A percentile compares a stretch with the other conserved stretches of the same genome.
These are phyloP conservation scores for Epizoanthus ramosus DNA, from an alignment of 92 coral and sea anemone species.

Conservation along the genomic window DNA sequence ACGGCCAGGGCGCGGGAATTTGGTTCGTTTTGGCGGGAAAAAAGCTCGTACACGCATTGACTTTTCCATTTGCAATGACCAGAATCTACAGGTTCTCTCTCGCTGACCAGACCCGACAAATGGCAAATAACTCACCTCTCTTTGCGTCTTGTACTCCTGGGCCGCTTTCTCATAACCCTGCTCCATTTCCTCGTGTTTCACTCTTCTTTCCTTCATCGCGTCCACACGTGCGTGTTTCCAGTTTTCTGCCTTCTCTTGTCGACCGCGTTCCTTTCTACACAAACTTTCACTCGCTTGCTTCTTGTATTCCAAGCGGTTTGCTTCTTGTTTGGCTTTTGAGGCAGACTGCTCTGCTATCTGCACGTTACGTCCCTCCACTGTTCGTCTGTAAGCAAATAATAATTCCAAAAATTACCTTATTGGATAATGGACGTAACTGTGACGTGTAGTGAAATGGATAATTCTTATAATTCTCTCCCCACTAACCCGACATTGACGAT, in stretches of 20 bases:
- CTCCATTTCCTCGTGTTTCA: constrained; percentile 82
- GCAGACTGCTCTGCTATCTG: constrained; percentile 65
- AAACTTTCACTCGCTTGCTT: constrained; percentile 59
- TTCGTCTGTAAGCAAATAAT: constrained; percentile 49
- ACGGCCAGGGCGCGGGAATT: no score
- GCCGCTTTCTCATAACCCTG: constrained; percentile 80
- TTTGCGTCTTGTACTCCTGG: constrained; percentile 60
- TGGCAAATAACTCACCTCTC: constrained; percentile 66
- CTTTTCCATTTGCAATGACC: no score
- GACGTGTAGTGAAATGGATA: no score
- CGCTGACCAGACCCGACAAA: no score
- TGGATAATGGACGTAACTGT: background rate
- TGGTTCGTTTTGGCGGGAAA: no score
- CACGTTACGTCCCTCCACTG: constrained; percentile 68
- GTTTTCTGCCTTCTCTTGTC: constrained; percentile 78
- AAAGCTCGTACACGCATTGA: no score
- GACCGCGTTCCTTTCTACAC: constrained; percentile 64
- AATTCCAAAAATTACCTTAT: background rate
- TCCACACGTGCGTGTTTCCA: constrained; percentile 87
- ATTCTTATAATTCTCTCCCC: no score
- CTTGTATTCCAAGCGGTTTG: constrained; percentile 66
- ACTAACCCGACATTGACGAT: no score
- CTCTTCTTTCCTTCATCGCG: constrained; percentile 75
- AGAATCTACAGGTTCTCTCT: no score
- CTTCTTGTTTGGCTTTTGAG: constrained; percentile 54